Conservation (phyloP, 2,797 vertebrate species). For the Sparidentex hasta region DNA sequence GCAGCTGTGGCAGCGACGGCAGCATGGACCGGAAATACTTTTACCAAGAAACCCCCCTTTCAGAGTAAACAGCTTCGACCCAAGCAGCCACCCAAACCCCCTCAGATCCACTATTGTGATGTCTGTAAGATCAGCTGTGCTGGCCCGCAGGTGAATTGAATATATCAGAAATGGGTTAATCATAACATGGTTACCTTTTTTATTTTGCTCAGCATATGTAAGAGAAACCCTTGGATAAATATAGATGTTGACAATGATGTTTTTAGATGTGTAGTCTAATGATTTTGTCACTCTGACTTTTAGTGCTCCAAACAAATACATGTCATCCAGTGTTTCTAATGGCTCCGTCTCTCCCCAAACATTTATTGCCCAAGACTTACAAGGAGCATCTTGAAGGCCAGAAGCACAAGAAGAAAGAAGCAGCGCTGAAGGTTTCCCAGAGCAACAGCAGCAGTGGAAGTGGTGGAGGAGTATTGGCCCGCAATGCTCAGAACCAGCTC, state of each 20-base stretch:
- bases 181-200: neutral
- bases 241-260: no score
- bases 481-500: constrained; percentile 95
- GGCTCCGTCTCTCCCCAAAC: neutral
- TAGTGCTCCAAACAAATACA: neutral
- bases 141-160: constrained; percentile 92
- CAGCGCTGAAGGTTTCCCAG: constrained; percentile 94
- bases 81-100: constrained; percentile 96
- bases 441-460: constrained; percentile 86
- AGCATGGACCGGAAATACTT: constrained; percentile 95
- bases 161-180: neutral
- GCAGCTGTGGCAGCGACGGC: constrained; percentile 94
- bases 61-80: constrained; percentile 96
- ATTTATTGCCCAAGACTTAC: constrained; percentile 87
- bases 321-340: neutral
- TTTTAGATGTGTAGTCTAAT: neutral
- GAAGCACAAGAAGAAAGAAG: constrained; percentile 99
- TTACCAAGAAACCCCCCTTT: constrained; percentile 96
- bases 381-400: constrained; percentile 98
- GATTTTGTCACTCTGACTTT: no score
- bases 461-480: constrained; percentile 86
- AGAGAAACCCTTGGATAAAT: neutral
- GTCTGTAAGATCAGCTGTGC: constrained; percentile 99
- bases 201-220: neutral
- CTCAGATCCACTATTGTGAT: constrained; percentile 99